Conservation (phyloP, 2,888 invertebrate genomes). For the Trachelus stipa region DNA sequence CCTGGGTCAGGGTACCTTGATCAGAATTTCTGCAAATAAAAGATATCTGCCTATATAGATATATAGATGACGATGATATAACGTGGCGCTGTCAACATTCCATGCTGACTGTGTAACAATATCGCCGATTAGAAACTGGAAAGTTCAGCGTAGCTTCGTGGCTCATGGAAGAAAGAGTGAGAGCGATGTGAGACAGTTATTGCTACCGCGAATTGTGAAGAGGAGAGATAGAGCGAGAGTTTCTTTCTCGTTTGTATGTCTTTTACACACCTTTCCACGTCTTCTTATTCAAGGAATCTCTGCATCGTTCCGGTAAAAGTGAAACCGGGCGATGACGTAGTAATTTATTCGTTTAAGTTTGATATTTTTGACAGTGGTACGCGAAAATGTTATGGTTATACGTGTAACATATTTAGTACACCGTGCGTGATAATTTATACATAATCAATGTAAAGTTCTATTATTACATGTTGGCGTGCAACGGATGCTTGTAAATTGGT, state of each 20-base stretch:
- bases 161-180: background rate
- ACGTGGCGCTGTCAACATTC: background rate
- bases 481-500: background rate
- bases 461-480: background rate
- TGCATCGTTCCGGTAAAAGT: background rate
- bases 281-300: background rate
- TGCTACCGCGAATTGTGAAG: background rate
- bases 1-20: background rate
- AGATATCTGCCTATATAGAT: too few species aligned
- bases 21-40: background rate
- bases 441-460: background rate
- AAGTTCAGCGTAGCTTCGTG: background rate
- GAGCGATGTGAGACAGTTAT: background rate
- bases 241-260: background rate
- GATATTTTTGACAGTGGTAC: background rate
- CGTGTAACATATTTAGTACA: background rate
- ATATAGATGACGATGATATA: background rate
- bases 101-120: background rate
- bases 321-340: background rate
- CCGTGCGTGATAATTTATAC: background rate
- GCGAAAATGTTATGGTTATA: background rate
- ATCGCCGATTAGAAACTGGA: background rate
- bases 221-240: background rate
- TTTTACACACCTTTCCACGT: background rate
- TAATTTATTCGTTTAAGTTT: background rate